Evolutionary conservation across 2,797 vertebrate species (phyloP), one percentile per base, ranked within the genome.

Genomic region (Morelia viridis): DNA sequence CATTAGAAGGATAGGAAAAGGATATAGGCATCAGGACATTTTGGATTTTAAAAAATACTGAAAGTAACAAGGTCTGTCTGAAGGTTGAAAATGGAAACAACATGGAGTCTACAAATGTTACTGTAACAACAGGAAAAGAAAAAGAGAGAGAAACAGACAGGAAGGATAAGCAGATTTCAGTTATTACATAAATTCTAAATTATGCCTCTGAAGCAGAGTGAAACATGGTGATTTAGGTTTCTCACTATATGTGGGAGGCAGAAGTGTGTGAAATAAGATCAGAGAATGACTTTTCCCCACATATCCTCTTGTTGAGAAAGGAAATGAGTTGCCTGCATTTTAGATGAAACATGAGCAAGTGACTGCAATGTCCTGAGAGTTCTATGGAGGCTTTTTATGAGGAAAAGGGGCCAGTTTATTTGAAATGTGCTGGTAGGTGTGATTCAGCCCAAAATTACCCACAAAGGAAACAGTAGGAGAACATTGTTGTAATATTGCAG

Each of bases 281-380:
- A 60, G 35, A 91, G 91, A n/a, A 87, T 92, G 91, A 87, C 71
- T 93, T 68, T 90, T 93, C 85, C 83, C 92, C 89, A 76, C 62
- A 80, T 50, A 89, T 90, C 35, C 28, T 92, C 92, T 90, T 87
- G 83, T 61, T 92, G 58, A 41, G 88, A 87, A 57, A 13, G 90
- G 71, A 88, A 93, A 90, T 92, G 90, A 76, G 92, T 95, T 46
- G 95, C 93, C 88, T 93, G 85, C 12, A 46, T 90, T 88, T 93
- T 65, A 61, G 91, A 87, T 80, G 13, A 93, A 93, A 90, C 17
- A 57, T 64, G 50, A 90, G 12, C 35, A 85, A 92, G 68, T 90
- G 64, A 91, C 87, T 50, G 58, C 90, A 95, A 92, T 88, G 60
- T 56, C 26, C 12, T 86, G 89, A 89, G 85, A 94, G 90, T 91